Percentiles rank a stretch among this genome's conserved stretches.
Evolutionary conservation across 2,797 vertebrate genomes (phyloP).

Genomic region (Gambelia wislizenii): DNA sequence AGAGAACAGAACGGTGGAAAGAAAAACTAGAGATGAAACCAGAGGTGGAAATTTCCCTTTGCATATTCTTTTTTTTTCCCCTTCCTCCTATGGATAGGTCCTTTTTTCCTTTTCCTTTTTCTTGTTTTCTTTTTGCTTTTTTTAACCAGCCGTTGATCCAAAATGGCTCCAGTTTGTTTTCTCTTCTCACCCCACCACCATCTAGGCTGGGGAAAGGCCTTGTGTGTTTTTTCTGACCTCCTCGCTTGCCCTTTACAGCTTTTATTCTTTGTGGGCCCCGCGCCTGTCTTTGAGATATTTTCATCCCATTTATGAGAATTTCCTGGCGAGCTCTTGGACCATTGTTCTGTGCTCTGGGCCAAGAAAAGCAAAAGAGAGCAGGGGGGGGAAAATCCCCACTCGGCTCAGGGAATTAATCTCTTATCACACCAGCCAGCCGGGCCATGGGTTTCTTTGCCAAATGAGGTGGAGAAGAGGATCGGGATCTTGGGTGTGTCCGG

Average conservation of each 20-base stretch:
- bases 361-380: conserved; percentile 23
- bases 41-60: neutral
- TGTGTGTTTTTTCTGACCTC: neutral
- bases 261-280: neutral
- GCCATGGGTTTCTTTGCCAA: neutral
- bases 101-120: neutral
- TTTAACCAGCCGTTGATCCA: neutral
- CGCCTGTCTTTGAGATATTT: neutral
- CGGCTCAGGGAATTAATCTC: neutral
- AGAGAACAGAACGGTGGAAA: neutral
- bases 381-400: no score
- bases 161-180: neutral
- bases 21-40: neutral
- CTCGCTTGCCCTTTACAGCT: conserved; percentile 8
- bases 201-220: neutral
- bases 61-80: no score
- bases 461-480: no score
- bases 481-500: neutral
- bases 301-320: conserved; percentile 24
- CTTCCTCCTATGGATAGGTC: no score
- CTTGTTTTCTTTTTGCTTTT: no score
- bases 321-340: conserved; percentile 23
- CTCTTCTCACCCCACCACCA: neutral
- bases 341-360: conserved; percentile 22
- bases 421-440: neutral